Conservation (phyloP, 2,888 invertebrate species). For the Pristionchus entomophagus region DNA sequence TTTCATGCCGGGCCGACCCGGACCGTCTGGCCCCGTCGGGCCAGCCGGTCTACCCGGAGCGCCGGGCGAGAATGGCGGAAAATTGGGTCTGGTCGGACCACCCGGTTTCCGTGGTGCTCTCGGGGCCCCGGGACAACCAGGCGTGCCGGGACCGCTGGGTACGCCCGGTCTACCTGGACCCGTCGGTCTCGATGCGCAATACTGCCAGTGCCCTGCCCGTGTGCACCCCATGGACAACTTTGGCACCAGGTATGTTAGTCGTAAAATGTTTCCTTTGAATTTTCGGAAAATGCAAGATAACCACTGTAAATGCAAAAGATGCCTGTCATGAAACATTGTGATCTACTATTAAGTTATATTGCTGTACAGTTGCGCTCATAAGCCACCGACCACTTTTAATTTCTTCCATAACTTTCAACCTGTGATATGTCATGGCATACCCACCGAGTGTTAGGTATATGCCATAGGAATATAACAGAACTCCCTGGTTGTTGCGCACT, state of each 20-base stretch:
- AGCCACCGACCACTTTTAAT: no score
- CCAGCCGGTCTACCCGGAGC: conserved; percentile 42
- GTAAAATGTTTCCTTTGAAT: not conserved
- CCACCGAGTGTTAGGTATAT: no score
- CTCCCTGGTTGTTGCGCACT: no score
- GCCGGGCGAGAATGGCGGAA: conserved; percentile 32
- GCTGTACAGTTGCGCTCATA: no score
- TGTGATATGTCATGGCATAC: no score
- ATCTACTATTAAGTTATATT: no score
- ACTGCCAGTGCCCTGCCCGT: conserved; percentile 45
- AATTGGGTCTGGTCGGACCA: conserved; percentile 41
- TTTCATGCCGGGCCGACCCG: conserved; percentile 46
- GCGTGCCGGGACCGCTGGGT: conserved; percentile 44
- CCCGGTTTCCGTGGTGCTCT: conserved; percentile 40
- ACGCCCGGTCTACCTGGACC: conserved; percentile 44
- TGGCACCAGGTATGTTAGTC: conserved; percentile 33
- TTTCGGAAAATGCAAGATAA: no score
- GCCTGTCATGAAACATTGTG: no score
- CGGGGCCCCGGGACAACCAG: conserved; percentile 48
- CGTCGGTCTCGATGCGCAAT: conserved; percentile 45
- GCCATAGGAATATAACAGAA: no score
- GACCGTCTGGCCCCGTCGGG: conserved; percentile 45
- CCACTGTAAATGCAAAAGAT: no score
- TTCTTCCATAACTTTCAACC: no score
- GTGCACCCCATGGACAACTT: conserved; percentile 45